Conservation (phyloP, 1,140 invertebrate genomes). For the Pinna nobilis region DNA sequence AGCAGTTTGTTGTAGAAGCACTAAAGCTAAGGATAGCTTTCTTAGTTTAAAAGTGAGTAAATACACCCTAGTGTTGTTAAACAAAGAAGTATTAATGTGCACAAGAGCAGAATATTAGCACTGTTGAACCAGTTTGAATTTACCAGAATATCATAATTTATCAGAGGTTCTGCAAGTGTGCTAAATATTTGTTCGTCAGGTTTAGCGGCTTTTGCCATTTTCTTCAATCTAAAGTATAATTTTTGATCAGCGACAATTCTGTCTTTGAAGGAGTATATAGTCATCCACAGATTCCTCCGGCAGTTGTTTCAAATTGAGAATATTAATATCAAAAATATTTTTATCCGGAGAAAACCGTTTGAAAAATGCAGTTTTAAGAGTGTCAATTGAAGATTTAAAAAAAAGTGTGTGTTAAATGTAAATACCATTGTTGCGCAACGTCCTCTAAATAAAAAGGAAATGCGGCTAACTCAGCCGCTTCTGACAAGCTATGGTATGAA, state of each 20-base stretch:
- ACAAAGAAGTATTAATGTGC: not conserved
- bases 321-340: not conserved
- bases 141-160: slow-evolving; percentile 24
- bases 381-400: too few relatives aligned
- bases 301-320: not conserved
- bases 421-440: not conserved
- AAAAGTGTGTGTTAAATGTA: not conserved
- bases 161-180: slow-evolving; percentile 27
- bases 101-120: slow-evolving; percentile 14
- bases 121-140: slow-evolving; percentile 11
- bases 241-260: slow-evolving; percentile 16
- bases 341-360: too few relatives aligned
- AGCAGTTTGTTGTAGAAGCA: slow-evolving; percentile 17
- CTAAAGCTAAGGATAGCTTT: not conserved
- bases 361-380: too few relatives aligned
- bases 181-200: slow-evolving; percentile 22
- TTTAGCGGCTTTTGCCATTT: slow-evolving; percentile 33
- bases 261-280: slow-evolving; percentile 20
- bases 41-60: slow-evolving; percentile 4
- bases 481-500: too few relatives aligned
- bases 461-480: too few relatives aligned
- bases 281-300: too few relatives aligned
- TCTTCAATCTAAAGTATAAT: slow-evolving; percentile 26
- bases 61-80: slow-evolving; percentile 1
- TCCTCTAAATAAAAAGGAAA: too few relatives aligned